Conservation (phyloP, 92 coral and sea anemone species). For the Siderastrea siderea region DNA sequence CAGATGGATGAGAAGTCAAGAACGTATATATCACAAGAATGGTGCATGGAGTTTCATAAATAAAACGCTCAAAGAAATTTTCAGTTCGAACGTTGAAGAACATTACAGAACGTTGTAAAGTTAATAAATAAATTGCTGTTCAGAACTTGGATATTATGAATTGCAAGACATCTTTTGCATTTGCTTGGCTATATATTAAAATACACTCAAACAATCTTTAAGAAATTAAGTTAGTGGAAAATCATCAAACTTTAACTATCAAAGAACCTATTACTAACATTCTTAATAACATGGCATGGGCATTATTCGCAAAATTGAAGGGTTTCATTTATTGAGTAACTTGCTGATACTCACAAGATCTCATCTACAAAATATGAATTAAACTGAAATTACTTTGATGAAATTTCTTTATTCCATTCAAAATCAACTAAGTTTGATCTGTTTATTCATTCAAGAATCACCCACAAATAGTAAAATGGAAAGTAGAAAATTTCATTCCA, state of each 20-base stretch:
- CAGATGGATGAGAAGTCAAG: neutral
- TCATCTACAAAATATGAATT: too few relatives aligned
- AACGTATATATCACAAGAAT: neutral
- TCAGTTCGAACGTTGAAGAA: neutral
- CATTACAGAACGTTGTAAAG: neutral
- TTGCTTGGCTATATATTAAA: constrained; percentile 37
- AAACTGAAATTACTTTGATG: neutral
- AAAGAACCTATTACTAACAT: neutral
- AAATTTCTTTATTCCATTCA: neutral
- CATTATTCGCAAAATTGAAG: neutral
- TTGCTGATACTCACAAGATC: neutral
- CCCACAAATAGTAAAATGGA: neutral
- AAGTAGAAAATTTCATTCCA: neutral
- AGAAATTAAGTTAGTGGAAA: constrained; percentile 8
- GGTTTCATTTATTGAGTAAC: neutral
- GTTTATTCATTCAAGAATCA: neutral
- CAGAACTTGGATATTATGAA: constrained; percentile 29
- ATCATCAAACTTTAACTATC: constrained; percentile 8
- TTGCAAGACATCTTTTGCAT: constrained; percentile 22
- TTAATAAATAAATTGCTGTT: neutral
- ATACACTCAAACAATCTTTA: constrained; percentile 34
- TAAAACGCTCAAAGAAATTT: neutral
- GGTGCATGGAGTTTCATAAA: neutral
- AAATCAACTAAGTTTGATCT: neutral
- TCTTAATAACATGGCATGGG: neutral